Conservation (phyloP, 2,888 invertebrate genomes). For the Meloe dianella region DNA sequence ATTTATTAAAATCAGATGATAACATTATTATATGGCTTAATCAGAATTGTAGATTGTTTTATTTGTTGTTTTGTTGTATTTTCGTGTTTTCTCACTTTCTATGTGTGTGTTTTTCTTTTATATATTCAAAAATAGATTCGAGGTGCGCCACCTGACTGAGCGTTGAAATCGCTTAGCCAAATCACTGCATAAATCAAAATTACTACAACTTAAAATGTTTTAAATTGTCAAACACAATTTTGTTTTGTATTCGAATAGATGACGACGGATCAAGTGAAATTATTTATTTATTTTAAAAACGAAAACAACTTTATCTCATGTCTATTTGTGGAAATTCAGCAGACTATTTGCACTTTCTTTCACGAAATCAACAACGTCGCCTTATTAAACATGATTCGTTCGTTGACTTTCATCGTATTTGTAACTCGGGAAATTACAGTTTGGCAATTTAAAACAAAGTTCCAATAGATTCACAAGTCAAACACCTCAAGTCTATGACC, state of each 20-base stretch:
- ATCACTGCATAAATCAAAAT: neutral
- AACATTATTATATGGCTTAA: neutral
- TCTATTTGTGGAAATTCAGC: neutral
- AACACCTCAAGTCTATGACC: neutral
- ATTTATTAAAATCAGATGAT: slow-evolving; percentile 3
- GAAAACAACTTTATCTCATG: too few relatives aligned
- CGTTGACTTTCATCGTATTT: too few relatives aligned
- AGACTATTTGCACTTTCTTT: neutral
- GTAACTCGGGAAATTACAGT: too few relatives aligned
- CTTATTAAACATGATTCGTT: too few relatives aligned
- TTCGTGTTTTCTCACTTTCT: neutral
- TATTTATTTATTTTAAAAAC: neutral
- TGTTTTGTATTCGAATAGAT: neutral
- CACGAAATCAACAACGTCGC: neutral
- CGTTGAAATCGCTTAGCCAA: neutral
- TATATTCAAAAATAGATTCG: neutral
- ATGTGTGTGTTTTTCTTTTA: neutral
- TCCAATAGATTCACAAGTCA: neutral
- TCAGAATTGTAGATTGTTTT: neutral
- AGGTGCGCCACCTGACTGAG: neutral
- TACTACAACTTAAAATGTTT: neutral
- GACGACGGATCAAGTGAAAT: neutral
- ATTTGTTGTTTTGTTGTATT: neutral
- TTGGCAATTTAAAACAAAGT: too few relatives aligned
- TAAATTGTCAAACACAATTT: neutral